Evolutionary conservation across 1,140 invertebrate genomes (phyloP).

Genomic region (Hylyphantes graminicola): DNA sequence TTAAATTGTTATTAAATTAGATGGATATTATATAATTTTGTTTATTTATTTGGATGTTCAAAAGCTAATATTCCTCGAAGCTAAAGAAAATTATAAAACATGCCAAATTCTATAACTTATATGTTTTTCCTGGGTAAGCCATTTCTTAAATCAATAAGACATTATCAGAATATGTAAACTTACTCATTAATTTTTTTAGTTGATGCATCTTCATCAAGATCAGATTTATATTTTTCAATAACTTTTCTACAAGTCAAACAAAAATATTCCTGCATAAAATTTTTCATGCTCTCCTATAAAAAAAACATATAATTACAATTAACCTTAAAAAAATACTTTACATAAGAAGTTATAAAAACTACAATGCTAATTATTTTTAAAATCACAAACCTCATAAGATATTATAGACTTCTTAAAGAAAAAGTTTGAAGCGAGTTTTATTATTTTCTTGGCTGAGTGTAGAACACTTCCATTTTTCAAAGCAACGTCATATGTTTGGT

Average conservation of each 20-base stretch:
- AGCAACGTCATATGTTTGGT: conserved; percentile 4
- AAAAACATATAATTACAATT: neutral
- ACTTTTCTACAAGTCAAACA: neutral
- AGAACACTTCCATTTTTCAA: conserved; percentile 9
- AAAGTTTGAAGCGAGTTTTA: conserved; percentile 20
- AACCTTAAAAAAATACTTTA: neutral
- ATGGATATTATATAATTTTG: no score
- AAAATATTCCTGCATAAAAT: conserved; percentile 40
- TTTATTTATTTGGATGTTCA: no score
- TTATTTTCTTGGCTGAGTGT: conserved; percentile 29
- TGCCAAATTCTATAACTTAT: no score
- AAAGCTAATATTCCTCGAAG: no score
- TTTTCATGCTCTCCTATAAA: conserved; percentile 13
- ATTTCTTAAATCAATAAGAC: no score
- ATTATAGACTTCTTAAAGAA: conserved; percentile 19
- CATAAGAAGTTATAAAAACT: neutral
- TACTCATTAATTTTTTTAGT: conserved; percentile 30
- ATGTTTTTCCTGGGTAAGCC: no score
- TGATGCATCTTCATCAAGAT: neutral
- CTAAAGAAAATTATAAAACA: neutral
- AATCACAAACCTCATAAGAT: conserved; percentile 24
- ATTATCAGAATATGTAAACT: neutral
- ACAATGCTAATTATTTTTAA: neutral
- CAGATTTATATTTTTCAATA: conserved; percentile 13
- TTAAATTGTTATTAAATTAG: no score